phyloP scores from a whole-genome alignment of 37 sponge, comb jelly and placozoan species.

The Agelas oroides region DNA sequence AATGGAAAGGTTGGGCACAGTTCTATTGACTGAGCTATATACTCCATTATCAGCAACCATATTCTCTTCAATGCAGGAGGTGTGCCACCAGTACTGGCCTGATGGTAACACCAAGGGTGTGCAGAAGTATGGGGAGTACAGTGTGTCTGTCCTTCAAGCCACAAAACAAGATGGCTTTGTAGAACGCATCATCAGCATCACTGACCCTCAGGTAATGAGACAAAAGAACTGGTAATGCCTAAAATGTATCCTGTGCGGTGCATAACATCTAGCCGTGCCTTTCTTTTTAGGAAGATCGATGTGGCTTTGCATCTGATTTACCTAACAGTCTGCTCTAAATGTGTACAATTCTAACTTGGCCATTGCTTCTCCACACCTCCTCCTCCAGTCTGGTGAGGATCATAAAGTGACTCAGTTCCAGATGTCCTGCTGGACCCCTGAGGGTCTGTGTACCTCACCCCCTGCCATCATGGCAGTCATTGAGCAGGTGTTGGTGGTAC shows the following conservation, averaged over 20 bases:
- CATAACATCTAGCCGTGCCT: no score
- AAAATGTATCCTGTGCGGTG: no score
- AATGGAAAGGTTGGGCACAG: conserved; percentile 8
- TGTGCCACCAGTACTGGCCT: conserved; percentile 68
- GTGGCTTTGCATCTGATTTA: no score
- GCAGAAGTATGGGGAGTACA: conserved; percentile 22
- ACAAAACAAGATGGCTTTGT: conserved; percentile 34
- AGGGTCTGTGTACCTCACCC: conserved; percentile 27
- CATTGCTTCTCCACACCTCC: no score
- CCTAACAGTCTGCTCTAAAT: no score
- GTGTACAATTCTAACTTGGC: no score
- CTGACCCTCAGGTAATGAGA: conserved; percentile 17
- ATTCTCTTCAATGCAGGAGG: conserved; percentile 12
- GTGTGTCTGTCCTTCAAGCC: conserved; percentile 7
- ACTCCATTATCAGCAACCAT: no score
- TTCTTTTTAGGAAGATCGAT: no score
- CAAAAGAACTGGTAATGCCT: no score
- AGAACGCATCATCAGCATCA: conserved; percentile 18
- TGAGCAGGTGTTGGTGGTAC: conserved; percentile 46
- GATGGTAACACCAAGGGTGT: background rate
- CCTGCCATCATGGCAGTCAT: conserved; percentile 23
- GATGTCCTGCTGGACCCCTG: conserved; percentile 47
- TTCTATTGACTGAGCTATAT: no score
- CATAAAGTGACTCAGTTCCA: conserved; percentile 58
- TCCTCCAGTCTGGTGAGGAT: background rate